Percentiles rank a stretch among this genome's conserved stretches.
phyloP scores from a whole-genome alignment of 2,888 invertebrate genomes.

The Plutella xylostella region DNA sequence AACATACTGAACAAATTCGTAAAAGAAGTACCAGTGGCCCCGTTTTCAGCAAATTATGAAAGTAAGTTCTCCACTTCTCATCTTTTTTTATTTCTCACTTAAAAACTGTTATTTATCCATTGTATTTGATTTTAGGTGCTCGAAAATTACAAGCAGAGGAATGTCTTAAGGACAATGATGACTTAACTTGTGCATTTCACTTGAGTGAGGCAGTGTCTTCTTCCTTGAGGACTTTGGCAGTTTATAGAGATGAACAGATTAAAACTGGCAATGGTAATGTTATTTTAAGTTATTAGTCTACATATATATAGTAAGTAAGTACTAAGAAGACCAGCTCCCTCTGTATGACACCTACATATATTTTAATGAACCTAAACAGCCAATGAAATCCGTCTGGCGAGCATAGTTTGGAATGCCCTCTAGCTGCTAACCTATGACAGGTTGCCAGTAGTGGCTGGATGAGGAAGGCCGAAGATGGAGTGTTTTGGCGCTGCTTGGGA shows the following conservation, averaged over 20 bases:
- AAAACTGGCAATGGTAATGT: constrained; percentile 28
- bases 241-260: constrained; percentile 55
- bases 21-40: constrained; percentile 40
- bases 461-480: no score
- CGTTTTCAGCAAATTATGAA: constrained; percentile 56
- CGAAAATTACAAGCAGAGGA: constrained; percentile 52
- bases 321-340: no score
- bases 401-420: no score
- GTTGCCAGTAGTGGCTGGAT: no score
- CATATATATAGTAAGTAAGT: no score
- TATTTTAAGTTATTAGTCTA: not conserved
- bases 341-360: no score
- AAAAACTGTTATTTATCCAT: not conserved
- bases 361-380: no score
- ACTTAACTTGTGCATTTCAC: constrained; percentile 46
- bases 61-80: constrained; percentile 31
- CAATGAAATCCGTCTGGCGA: no score
- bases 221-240: constrained; percentile 47
- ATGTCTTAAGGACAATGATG: constrained; percentile 34
- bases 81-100: no score
- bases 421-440: no score
- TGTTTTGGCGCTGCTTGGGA: no score
- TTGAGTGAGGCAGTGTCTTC: constrained; percentile 56
- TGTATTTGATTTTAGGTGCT: constrained; percentile 34
- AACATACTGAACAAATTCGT: constrained; percentile 46